Evolutionary conservation across 2,888 invertebrate species (phyloP), one percentile per base, ranked within the genome.

Genomic region (Lapara coniferarum): DNA sequence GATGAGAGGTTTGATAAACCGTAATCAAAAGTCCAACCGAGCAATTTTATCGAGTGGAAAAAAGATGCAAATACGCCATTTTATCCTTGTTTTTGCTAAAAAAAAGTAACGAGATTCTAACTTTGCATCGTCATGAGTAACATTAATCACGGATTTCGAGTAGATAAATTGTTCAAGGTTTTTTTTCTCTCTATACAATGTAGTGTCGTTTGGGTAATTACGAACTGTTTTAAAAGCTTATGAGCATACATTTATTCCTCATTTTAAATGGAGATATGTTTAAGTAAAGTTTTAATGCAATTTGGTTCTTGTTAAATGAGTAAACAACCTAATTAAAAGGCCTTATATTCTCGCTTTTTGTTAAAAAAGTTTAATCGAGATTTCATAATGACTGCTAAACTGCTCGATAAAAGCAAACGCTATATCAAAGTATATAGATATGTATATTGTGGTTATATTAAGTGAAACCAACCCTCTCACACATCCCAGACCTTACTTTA

Each of bases 31-130:
- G 14, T 63, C n/a, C 13, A 19, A 63, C 19, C 6, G 49, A 13
- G 63, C 10, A 7, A 13, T 59, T 59, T 59, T 46, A 59, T 46
- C 46, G 7, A 49, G 46, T 7, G 49, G 63, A 25, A 63, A 59
- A 49, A 49, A 63, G 44, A 68, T 68, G 68, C 58, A 58, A 68
- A 58, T 68, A 30, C 37, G 68, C n/a, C 58, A 44, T 51, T 68
- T 68, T 68, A 37, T 52, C 57, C 58, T 57, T 58, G 51, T 68
- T 68, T 68, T 68, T 30, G 12, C 37, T 30, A 46, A 66, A 68
- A 66, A 68, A 58, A 52, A 25, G 68, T 57, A 52, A 58, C 30
- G 37, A 51, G 57, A 51, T 58, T 68, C 51, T n/a, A 37, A 68
- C 56, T 49, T 63, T 68, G 51, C 68, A 12, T 25, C 30, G 68